Evolutionary conservation across 1,140 invertebrate species (phyloP), one percentile per base, ranked within the genome.

Genomic region (Pinna nobilis): DNA sequence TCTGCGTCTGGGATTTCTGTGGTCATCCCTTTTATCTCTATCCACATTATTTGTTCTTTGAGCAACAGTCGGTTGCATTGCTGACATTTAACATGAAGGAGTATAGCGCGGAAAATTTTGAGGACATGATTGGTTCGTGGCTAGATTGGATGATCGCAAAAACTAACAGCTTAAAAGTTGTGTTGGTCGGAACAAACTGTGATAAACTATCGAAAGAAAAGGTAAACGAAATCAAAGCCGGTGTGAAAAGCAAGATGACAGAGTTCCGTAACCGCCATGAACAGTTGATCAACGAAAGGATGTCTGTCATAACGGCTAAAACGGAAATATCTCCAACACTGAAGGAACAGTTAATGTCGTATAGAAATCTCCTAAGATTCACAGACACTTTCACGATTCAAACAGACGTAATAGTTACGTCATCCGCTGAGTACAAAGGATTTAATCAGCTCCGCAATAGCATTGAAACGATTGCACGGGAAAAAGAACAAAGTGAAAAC

Each of bases 61-160:
- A 88, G 51, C 82, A 84, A 51, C 82, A 82, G 3, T 74, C 82
- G 2, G 78, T 88, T 13, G 81, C 81, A 33, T 60, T 88, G 44
- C 59, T 88, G 25, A 84, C 84, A 1, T 88, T 88, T 76, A 85
- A 84, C 70, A 80, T 88, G 82, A 69, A 81, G n/a, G 79, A 81
- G 9, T 88, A 86, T 71, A 72, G 49, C 23, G 39, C 69, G 0
- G 73, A 78, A 6, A 70, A 73, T 6, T 88, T 88, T 63, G 44
- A 83, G 3, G 77, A 84, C 15, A 72, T 82, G 60, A 79, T 88
- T 15, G 85, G 84, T 2, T 81, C 75, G 0, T 88, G 86, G 85
- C 81, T 88, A 53, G 84, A 88, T 57, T 86, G 84, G 84, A 83
- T 88, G 81, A 82, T 88, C 25, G 80, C 84, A 3, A 84, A 85